Evolutionary conservation across 2,888 invertebrate species (phyloP), one percentile per base, ranked within the genome.

Genomic region (Sminthurinus aureus): DNA sequence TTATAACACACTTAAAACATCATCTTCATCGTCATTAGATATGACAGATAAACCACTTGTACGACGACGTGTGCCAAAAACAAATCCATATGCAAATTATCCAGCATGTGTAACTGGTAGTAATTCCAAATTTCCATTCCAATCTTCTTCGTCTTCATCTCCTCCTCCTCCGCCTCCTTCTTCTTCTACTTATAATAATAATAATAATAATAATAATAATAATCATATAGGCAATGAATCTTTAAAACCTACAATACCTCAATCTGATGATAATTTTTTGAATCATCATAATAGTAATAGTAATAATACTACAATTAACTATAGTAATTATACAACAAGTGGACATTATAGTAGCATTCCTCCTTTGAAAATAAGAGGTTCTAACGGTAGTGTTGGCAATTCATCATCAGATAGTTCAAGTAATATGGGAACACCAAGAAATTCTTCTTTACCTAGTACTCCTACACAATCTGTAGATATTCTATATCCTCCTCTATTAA

Each of bases 391-490:
- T 71, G 77, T 80, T 38, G 86, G 88, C 3, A 88, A 88, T 75
- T 87, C 88, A 13, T 88, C 88, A 18, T 88, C 88, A 0, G 88
- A 87, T 22, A 88, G 88, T 83, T 88, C 88, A 1, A 88, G 87
- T 52, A 87, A 86, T 75, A 85, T 87, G 0, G 87, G 85, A 12
- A 88, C 88, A 15, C 88, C 88, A 69, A 88, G 85, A 38, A 38
- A 38, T 38, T 38, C 38, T 79, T 88, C 88, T 1, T 78, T 87
- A 1, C 87, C 87, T 0, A 86, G 88, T 58, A 88, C 88, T 13
- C 88, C 88, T 1, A 87, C 88, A 22, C 87, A 87, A 64, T 88
- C 88, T 0, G 86, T 87, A 12, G 88, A 88, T 79, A 82, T 85
- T 1, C 71, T 87, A 0, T 88, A 86, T 52, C 82, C 86, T 20